A percentile compares a stretch with the other conserved stretches of the same genome.
phyloP scores from a whole-genome alignment of 2,113 vertebrate genomes.

The Pomatorhinus ruficollis region DNA sequence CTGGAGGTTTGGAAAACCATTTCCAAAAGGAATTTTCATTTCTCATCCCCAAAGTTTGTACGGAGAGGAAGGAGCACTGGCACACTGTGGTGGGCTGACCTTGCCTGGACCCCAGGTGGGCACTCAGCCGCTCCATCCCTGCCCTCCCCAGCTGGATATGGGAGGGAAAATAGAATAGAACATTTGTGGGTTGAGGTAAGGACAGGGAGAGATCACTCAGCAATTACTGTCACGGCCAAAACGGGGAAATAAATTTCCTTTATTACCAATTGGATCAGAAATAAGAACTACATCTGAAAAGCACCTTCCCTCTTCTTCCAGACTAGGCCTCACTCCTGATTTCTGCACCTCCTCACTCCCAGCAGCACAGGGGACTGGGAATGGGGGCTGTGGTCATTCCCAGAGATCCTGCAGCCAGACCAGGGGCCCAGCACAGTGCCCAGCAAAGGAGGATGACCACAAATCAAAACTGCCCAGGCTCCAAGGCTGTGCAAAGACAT shows the following conservation, averaged over 20 bases:
- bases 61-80: neutral
- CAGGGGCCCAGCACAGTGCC: neutral
- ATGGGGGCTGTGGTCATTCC: neutral
- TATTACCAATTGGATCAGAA: neutral
- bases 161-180: neutral
- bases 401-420: neutral
- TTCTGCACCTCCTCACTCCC: neutral
- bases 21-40: neutral
- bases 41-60: accelerated
- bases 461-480: neutral
- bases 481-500: neutral
- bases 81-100: accelerated
- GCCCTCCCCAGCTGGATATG: neutral
- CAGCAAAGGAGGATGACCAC: neutral
- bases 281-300: neutral
- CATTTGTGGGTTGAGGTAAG: neutral
- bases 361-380: neutral
- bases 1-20: neutral
- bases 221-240: neutral
- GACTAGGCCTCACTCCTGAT: neutral
- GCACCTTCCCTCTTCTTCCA: neutral
- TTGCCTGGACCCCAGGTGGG: neutral
- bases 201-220: neutral
- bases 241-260: neutral
- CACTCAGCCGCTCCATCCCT: neutral